phyloP scores from a whole-genome alignment of 2,888 invertebrate genomes.

The Drosophila kuntzei region DNA sequence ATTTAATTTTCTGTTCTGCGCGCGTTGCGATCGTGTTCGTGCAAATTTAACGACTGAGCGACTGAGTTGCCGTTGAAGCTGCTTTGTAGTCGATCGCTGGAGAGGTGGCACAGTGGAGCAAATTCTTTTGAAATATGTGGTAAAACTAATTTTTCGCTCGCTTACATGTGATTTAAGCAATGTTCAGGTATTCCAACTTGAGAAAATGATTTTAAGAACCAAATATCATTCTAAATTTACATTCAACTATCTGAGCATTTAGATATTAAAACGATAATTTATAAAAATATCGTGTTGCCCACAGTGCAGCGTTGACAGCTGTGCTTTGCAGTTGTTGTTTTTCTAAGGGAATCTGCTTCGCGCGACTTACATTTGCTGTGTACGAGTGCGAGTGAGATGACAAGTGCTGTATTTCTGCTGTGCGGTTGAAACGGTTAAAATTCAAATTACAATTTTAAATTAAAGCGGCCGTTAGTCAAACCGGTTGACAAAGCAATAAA shows the following conservation, averaged over 20 bases:
- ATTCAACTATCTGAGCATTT: neutral
- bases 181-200: neutral
- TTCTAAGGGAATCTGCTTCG: conserved; percentile 58
- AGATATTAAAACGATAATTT: neutral
- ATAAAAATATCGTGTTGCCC: conserved; percentile 1
- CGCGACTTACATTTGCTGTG: conserved; percentile 6
- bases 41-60: conserved; percentile 55
- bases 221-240: neutral
- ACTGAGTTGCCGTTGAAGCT: conserved; percentile 34
- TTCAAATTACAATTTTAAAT: conserved; percentile 61
- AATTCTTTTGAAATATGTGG: neutral
- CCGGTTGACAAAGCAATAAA: conserved; percentile 40
- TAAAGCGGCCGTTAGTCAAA: conserved; percentile 52
- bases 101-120: conserved; percentile 42
- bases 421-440: conserved; percentile 64
- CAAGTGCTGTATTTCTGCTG: conserved; percentile 39
- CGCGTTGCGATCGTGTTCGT: conserved; percentile 54
- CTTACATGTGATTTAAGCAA: neutral
- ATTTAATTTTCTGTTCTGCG: conserved; percentile 20
- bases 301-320: conserved; percentile 45
- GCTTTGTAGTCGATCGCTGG: conserved; percentile 59
- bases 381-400: conserved; percentile 50
- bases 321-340: conserved; percentile 33
- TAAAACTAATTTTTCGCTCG: neutral
- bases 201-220: neutral